A percentile compares a stretch with the other conserved stretches of the same genome.
Conservation (phyloP, 2,797 vertebrate genomes). For the Hippocampus kuda region DNA sequence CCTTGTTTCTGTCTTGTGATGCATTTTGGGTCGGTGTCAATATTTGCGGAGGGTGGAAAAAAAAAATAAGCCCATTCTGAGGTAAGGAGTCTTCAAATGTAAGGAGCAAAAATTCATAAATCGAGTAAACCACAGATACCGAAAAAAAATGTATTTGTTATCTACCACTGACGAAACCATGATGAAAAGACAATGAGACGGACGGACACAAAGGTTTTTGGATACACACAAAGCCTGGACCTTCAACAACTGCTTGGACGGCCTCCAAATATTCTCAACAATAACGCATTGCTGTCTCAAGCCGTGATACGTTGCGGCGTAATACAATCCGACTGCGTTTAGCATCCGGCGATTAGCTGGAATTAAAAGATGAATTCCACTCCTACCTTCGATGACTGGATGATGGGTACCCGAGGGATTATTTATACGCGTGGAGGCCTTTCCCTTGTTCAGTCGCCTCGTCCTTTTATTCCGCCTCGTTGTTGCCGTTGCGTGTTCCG, state of each 20-base stretch:
- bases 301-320: slow-evolving; percentile 12
- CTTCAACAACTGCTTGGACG: slow-evolving; percentile 35
- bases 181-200: not conserved
- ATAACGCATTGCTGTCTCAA: slow-evolving; percentile 7
- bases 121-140: too few relatives aligned
- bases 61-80: too few relatives aligned
- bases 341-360: slow-evolving; percentile 40
- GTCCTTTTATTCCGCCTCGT: slow-evolving; percentile 20
- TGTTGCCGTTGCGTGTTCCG: slow-evolving; percentile 19
- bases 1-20: too few relatives aligned
- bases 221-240: slow-evolving; percentile 31
- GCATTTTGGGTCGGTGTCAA: too few relatives aligned
- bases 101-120: too few relatives aligned
- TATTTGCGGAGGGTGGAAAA: too few relatives aligned
- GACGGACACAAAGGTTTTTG: slow-evolving; percentile 28
- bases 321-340: slow-evolving; percentile 38
- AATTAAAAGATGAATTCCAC: slow-evolving; percentile 29
- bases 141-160: too few relatives aligned
- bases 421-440: slow-evolving; percentile 33
- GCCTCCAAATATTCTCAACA: slow-evolving; percentile 10
- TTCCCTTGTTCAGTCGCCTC: slow-evolving; percentile 31
- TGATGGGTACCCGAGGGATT: slow-evolving; percentile 28
- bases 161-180: slow-evolving; percentile 7
- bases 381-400: slow-evolving; percentile 26
- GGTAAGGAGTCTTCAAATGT: too few relatives aligned